Conservation (phyloP, 2,113 vertebrate species). For the Sceloporus undulatus region DNA sequence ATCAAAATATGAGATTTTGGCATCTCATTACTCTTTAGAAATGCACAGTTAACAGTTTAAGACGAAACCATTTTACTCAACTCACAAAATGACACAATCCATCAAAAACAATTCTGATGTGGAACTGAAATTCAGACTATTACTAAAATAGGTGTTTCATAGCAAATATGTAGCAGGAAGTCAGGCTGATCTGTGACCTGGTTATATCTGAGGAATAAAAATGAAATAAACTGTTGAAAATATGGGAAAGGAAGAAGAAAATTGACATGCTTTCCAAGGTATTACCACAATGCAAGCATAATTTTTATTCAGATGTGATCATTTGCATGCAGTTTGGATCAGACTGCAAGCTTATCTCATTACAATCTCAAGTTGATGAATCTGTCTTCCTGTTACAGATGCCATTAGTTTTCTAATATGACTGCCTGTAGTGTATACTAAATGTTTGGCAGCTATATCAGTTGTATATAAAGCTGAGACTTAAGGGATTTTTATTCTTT, state of each 20-base stretch:
- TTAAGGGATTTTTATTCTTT: conserved; percentile 54
- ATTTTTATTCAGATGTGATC: conserved; percentile 72
- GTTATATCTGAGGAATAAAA: conserved; percentile 26
- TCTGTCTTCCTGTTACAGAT: conserved; percentile 61
- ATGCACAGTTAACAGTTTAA: conserved; percentile 36
- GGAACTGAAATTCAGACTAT: conserved; percentile 13
- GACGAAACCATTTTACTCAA: conserved; percentile 31
- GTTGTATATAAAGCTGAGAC: conserved; percentile 53
- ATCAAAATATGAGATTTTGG: conserved; percentile 7
- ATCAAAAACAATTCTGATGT: conserved; percentile 3
- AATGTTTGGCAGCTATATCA: conserved; percentile 55
- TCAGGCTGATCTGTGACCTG: conserved; percentile 25
- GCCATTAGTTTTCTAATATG: conserved; percentile 70
- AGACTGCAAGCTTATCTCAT: conserved; percentile 67
- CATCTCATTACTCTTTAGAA: conserved; percentile 41
- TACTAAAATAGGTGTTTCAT: conserved; percentile 30
- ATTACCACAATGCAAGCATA: conserved; percentile 61
- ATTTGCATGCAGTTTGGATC: conserved; percentile 71
- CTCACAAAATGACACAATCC: conserved; percentile 10
- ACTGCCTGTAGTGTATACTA: conserved; percentile 53
- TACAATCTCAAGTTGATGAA: conserved; percentile 62
- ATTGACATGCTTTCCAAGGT: conserved; percentile 55
- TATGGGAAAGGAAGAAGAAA: background rate
- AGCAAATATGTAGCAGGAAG: background rate
- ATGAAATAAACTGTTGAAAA: conserved; percentile 44